Base-by-base conservation (phyloP, 2,888 invertebrate genomes). In the Blera fallax region DNA sequence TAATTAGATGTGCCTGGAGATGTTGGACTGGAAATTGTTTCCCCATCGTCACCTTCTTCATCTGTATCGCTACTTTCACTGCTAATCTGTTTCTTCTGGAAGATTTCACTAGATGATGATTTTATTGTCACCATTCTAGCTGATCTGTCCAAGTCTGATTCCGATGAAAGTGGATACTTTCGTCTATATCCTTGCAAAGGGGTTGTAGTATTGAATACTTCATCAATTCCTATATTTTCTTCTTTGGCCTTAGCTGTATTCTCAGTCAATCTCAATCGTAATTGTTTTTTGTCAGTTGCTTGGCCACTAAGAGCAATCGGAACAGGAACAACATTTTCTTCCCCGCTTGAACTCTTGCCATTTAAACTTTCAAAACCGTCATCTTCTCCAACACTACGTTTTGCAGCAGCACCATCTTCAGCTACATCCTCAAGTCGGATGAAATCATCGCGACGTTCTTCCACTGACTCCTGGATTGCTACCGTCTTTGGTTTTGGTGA, bases 351-450 rank as follows among this genome's bases (percentile, higher is more conserved):
- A 87, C 95, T 95, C 90, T 96, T 96, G 8, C 96, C 96, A 89
- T 96, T 96, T 7, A 97, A 93, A 90, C 97, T 97, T 92, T 97
- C 97, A 89, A 97, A 97, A 11, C 97, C 97, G 90, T 97, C 97
- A 89, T 97, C 97, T 90, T 96, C 93, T 80, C 93, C 93, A 29
- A 90, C 88, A 45, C 82, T 88, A 16, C 91, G 89, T 40, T 90
- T 89, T 8, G 16, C 40, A 54, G 67, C 40, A 54, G 60, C 48
- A 48, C 18, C 69, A n/a, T 62, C 72, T 58, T 72, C 48, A 34
- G 69, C 34, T 11, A 21, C 18, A 43, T 87, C 65, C 10, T 88
- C 87, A 58, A 82, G 60, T 29, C 81, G 80, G 1, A 89, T 87
- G 16, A 89, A 87, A 78, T 88, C 87, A 40, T 89, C 87, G 24